phyloP scores from a whole-genome alignment of 2,888 invertebrate genomes.

The Lepidochitona cinerea region DNA sequence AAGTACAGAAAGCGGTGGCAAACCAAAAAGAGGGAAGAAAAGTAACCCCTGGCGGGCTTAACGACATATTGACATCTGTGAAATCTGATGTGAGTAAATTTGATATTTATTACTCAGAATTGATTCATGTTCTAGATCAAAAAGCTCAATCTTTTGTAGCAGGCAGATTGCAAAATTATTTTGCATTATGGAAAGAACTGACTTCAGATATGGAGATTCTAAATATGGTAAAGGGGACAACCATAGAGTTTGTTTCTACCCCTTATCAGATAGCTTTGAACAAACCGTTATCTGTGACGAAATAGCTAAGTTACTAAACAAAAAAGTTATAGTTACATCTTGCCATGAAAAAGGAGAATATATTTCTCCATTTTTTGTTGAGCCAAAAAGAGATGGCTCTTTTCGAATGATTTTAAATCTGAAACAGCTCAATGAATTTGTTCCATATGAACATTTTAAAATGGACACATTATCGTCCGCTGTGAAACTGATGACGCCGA shows the following conservation, averaged over 20 bases:
- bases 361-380: conserved; percentile 24
- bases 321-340: neutral
- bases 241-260: neutral
- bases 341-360: conserved; percentile 7
- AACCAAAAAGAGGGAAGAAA: neutral
- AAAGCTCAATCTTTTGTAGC: neutral
- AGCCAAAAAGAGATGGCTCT: conserved; percentile 25
- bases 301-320: neutral
- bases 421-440: conserved; percentile 22
- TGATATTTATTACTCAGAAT: neutral
- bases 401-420: conserved; percentile 29
- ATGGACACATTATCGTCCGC: conserved; percentile 34
- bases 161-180: neutral
- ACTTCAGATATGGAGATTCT: neutral
- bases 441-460: conserved; percentile 31
- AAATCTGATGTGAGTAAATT: neutral
- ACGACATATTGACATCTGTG: neutral
- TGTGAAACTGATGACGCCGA: conserved; percentile 15
- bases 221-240: neutral
- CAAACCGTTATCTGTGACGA: neutral
- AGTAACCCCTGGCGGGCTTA: neutral
- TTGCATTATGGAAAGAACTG: neutral
- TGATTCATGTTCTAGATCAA: neutral
- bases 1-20: neutral
- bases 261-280: neutral